Evolutionary conservation across 2,113 vertebrate species (phyloP), one percentile per base, ranked within the genome.

Genomic region (Paracanthobrama guichenoti): DNA sequence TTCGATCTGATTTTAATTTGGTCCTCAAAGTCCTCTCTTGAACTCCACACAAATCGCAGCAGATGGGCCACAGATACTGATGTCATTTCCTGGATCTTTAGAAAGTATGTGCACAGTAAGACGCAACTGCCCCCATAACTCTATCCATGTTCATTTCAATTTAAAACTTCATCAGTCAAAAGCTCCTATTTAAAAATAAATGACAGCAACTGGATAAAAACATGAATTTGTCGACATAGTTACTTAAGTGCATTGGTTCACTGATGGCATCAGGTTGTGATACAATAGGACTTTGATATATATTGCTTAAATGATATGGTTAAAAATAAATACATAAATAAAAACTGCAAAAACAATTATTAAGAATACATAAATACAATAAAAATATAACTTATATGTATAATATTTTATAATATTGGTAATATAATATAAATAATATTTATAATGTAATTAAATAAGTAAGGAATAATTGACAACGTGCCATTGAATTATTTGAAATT

Each of bases 1-100:
- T 35, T 35, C 8, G 64, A 46, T 77, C 73, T 84, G 82, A 84
- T 77, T n/a, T 77, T 84, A 48, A 84, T 50, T 76, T 64, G 16
- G 72, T 1, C 73, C 73, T 14, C 35, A 0, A 16, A 28, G 59
- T 84, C 73, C 77, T 79, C 28, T 80, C 67, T 66, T 44, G 67
- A 82, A 72, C 71, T 83, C 71, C 39, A 46, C 44, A 72, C 6
- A 12, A n/a, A 67, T 53, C 60, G 24, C 31, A 57, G 79, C 85
- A 59, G 81, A 78, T 78, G 74, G 66, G 39, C 12, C 39, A 28
- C 74, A 83, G 26, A 67, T 66, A 31, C 62, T 82, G 39, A 77
- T 75, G 74, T 82, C 80, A 67, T 60, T 64, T 73, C 50, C 78
- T 44, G 53, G 53, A 77, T 59, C 50, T 39, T 42, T 77, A 57